Conservation (phyloP, 2,888 invertebrate genomes). For the Subacronicta megacephala region DNA sequence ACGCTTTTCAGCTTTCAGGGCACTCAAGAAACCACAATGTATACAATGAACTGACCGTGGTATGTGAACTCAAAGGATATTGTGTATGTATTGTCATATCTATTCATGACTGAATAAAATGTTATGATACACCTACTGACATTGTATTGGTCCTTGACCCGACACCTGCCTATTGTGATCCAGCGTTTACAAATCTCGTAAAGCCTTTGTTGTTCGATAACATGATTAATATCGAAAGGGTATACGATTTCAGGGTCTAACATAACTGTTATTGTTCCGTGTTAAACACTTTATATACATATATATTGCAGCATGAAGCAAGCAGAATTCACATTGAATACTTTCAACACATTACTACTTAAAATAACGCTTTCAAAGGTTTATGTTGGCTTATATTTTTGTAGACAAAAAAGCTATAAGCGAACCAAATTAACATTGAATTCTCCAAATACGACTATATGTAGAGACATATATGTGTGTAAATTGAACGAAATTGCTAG, state of each 20-base stretch:
- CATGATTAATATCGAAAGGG: too few species aligned
- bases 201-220: too few species aligned
- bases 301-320: too few species aligned
- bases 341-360: too few species aligned
- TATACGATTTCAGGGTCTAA: background rate
- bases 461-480: background rate
- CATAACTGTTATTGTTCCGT: background rate
- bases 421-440: slow-evolving; percentile 6
- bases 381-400: too few species aligned
- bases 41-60: slow-evolving; percentile 2
- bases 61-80: background rate
- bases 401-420: slow-evolving; percentile 3
- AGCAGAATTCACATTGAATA: too few species aligned
- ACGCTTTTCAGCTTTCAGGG: slow-evolving; percentile 3
- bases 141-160: slow-evolving; percentile 11
- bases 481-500: slow-evolving; percentile 9
- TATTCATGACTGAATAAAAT: slow-evolving; percentile 35
- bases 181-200: slow-evolving; percentile 6
- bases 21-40: slow-evolving; percentile 13
- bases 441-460: background rate
- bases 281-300: too few species aligned
- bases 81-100: slow-evolving; percentile 26
- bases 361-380: too few species aligned
- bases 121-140: slow-evolving; percentile 8
- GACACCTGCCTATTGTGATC: slow-evolving; percentile 14